Evolutionary conservation across 1,140 invertebrate genomes (phyloP).

Genomic region (Megathymus violae): DNA sequence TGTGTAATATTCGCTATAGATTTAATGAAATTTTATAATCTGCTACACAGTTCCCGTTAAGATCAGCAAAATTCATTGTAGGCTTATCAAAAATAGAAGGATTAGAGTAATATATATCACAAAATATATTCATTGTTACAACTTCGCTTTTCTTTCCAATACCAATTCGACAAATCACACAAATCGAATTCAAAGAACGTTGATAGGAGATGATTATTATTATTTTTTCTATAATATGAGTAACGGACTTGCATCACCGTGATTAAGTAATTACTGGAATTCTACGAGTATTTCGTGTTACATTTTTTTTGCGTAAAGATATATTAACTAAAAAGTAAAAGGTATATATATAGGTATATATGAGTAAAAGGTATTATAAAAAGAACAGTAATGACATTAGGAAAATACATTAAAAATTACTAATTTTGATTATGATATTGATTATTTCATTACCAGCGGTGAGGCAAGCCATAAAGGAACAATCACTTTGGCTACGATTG

Average conservation of each 20-base stretch:
- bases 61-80: constrained; percentile 73
- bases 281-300: no score
- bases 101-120: constrained; percentile 81
- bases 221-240: constrained; percentile 11
- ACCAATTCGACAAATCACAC: no score
- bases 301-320: no score
- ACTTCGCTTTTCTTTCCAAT: constrained; percentile 70
- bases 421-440: no score
- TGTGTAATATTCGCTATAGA: constrained; percentile 41
- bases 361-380: no score
- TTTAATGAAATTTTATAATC: constrained; percentile 45
- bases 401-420: no score
- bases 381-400: no score
- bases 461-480: constrained; percentile 27
- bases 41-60: constrained; percentile 77
- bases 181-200: constrained; percentile 13
- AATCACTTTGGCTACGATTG: constrained; percentile 17
- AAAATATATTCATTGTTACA: constrained; percentile 82
- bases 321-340: no score
- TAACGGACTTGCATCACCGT: constrained; percentile 13
- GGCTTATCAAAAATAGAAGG: constrained; percentile 83
- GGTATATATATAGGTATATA: no score
- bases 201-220: constrained; percentile 4
- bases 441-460: background rate
- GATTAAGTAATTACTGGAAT: background rate